Evolutionary conservation across 1,140 invertebrate species (phyloP).

Genomic region (Teleogryllus occipitalis): DNA sequence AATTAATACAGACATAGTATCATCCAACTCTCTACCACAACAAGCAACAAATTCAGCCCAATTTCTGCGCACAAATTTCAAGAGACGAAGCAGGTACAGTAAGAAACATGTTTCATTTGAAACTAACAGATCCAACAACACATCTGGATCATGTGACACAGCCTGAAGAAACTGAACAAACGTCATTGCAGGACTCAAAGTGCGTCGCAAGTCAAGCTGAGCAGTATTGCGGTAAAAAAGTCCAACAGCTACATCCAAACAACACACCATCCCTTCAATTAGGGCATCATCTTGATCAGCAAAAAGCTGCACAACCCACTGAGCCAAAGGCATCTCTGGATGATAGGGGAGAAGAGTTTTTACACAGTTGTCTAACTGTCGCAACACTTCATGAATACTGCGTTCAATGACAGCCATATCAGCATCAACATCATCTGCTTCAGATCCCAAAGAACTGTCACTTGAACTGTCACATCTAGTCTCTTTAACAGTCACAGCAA

Average conservation of each 20-base stretch:
- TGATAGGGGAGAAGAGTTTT: conserved; percentile 74
- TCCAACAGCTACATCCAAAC: conserved; percentile 75
- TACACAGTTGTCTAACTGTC: conserved; percentile 72
- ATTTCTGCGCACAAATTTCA: conserved; percentile 76
- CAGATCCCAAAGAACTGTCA: conserved; percentile 64
- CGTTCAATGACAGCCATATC: conserved; percentile 81
- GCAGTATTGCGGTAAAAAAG: conserved; percentile 67
- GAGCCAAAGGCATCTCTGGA: conserved; percentile 75
- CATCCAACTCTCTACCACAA: conserved; percentile 67
- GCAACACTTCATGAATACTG: conserved; percentile 71
- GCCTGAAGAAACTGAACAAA: conserved; percentile 77
- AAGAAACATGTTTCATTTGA: conserved; percentile 88
- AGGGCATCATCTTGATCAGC: conserved; percentile 84
- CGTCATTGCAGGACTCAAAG: conserved; percentile 72
- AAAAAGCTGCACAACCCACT: conserved; percentile 81
- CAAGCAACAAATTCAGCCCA: conserved; percentile 73
- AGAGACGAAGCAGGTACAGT: conserved; percentile 72
- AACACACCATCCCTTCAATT: conserved; percentile 88
- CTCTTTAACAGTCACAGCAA: conserved; percentile 83
- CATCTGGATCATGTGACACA: conserved; percentile 71
- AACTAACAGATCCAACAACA: conserved; percentile 77
- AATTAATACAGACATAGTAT: conserved; percentile 76
- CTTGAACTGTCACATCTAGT: conserved; percentile 71
- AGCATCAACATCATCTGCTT: conserved; percentile 74
- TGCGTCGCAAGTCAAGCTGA: conserved; percentile 56